Evolutionary conservation across 2,797 vertebrate genomes (phyloP).

Genomic region (Cyclura pinguis): DNA sequence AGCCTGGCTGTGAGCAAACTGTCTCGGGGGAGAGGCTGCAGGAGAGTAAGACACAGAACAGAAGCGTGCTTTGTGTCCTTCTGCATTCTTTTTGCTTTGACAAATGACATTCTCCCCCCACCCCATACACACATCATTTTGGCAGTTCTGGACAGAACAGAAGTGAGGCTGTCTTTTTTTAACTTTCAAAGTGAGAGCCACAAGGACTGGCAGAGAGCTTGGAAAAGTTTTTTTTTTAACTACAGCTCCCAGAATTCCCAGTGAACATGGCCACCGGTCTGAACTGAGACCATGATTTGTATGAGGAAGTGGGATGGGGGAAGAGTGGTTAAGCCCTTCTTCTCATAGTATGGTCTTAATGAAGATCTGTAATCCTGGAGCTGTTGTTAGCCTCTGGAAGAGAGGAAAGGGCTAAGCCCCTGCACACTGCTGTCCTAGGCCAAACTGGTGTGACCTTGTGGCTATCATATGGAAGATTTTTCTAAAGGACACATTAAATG

Average conservation of each 20-base stretch:
- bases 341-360: background rate
- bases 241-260: too few relatives aligned
- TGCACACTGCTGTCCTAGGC: background rate
- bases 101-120: too few relatives aligned
- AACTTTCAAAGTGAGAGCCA: background rate
- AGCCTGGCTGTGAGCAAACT: background rate
- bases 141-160: background rate
- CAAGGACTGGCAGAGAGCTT: too few relatives aligned
- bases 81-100: background rate
- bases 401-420: background rate
- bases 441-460: background rate
- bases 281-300: too few relatives aligned
- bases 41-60: background rate
- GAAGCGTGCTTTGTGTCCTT: background rate
- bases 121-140: background rate
- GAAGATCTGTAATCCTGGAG: background rate
- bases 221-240: too few relatives aligned
- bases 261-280: too few relatives aligned
- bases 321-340: background rate
- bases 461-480: background rate
- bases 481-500: background rate
- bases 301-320: too few relatives aligned
- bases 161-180: background rate
- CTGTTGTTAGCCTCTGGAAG: background rate
- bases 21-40: background rate